These are phyloP conservation scores for Oplegnathus fasciatus DNA, from an alignment of 2,113 vertebrate species.

Conservation along the genomic window DNA sequence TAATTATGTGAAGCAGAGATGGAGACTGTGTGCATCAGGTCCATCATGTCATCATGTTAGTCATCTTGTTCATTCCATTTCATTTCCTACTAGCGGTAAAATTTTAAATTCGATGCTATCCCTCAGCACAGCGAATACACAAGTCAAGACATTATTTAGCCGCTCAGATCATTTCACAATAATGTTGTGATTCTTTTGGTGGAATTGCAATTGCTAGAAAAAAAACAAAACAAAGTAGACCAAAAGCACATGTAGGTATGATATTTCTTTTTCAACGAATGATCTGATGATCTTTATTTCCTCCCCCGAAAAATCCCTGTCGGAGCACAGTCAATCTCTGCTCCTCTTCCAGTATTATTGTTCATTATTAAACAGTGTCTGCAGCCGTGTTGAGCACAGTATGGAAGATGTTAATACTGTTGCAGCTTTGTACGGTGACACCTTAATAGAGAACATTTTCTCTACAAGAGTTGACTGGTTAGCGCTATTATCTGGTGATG, in stretches of 20 bases:
- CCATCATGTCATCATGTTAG: conserved; percentile 32
- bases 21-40: conserved; percentile 27
- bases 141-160: conserved; percentile 28
- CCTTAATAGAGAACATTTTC: conserved; percentile 4
- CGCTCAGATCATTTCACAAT: conserved; percentile 52
- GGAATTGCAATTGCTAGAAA: conserved; percentile 4
- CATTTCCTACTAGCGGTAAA: conserved; percentile 29
- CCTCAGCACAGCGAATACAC: conserved; percentile 23
- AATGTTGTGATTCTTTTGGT: conserved; percentile 20
- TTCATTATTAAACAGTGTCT: conserved; percentile 43
- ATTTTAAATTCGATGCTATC: conserved; percentile 17
- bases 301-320: not conserved
- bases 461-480: conserved; percentile 6
- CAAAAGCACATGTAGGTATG: conserved; percentile 4
- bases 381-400: conserved; percentile 23
- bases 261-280: conserved; percentile 24
- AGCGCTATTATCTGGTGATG: not conserved
- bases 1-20: conserved; percentile 53
- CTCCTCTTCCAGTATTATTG: conserved; percentile 18
- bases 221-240: not conserved
- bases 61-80: conserved; percentile 50
- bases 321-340: conserved; percentile 31
- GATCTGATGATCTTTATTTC: conserved; percentile 37
- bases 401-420: conserved; percentile 5
- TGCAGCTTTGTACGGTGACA: conserved; percentile 6